Base-by-base conservation (phyloP, 2,797 vertebrate genomes). In the Rhynchonycteris naso region DNA sequence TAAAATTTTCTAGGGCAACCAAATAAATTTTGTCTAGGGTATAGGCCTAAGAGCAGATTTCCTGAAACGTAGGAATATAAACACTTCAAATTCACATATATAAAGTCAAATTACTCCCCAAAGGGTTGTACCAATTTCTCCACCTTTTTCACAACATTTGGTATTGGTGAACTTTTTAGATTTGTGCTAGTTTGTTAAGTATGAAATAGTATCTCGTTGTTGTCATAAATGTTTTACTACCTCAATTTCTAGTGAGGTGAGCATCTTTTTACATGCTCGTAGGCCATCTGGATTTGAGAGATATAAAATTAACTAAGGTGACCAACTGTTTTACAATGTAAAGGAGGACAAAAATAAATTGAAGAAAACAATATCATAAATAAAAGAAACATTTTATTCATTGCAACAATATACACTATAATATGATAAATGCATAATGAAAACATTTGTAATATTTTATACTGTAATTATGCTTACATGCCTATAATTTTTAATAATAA, bases 11-110 rank as follows among this genome's bases (percentile, higher is more conserved):
- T 35, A 16, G 52, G 56, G 7, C 30, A 80, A 59, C 4, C 50
- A 90, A 78, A 79, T 47, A 75, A 59, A 63, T 28, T 78, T 93
- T 91, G 33, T 85, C 30, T 85, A 63, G 85, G 24, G 69, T 61
- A 21, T 7, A 84, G 8, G 87, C 21, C 54, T 24, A 74, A 52
- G 22, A 56, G 30, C 18, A 61, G 43, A 19, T 33, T 81, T 93
- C 11, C 7, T 35, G 76, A 59, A 10, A 87, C 14, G 4, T 19
- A 87, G 28, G 66, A n/a, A 79, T 63, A 26, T 12, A 28, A 92
- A 28, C 28, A 71, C 76, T 88, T 65, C 78, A 1, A 24, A 30
- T 52, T 50, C 65, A 82, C 54, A 33, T 1, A 33, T 18, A 72
- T 65, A 61, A 92, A 90, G 65, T 76, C 58, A 61, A 75, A 81